Conservation (phyloP, 2,113 vertebrate species). For the Protobothrops mucrosquamatus region DNA sequence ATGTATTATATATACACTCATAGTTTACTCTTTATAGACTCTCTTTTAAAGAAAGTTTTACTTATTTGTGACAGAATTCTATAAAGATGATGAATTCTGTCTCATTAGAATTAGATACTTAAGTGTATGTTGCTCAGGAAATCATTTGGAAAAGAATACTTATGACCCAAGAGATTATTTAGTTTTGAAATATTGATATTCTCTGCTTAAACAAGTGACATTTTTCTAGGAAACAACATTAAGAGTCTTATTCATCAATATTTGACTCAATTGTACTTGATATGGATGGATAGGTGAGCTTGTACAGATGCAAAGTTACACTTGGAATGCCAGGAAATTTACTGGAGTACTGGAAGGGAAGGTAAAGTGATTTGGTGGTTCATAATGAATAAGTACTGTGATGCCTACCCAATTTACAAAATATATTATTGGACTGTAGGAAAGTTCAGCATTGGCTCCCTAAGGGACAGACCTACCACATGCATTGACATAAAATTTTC, state of each 20-base stretch:
- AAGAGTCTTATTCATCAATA: slow-evolving; percentile 43
- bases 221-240: slow-evolving; percentile 40
- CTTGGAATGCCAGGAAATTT: slow-evolving; percentile 13
- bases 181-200: slow-evolving; percentile 34
- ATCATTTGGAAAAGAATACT: slow-evolving; percentile 35
- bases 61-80: slow-evolving; percentile 12
- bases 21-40: not conserved
- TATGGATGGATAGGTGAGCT: not conserved
- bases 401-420: not conserved
- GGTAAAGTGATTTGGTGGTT: not conserved
- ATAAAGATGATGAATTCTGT: slow-evolving; percentile 20
- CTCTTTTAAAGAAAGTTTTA: slow-evolving; percentile 15
- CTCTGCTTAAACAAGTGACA: slow-evolving; percentile 34
- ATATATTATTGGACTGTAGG: not conserved
- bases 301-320: slow-evolving; percentile 20
- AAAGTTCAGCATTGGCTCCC: not conserved
- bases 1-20: slow-evolving; percentile 11
- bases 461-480: not conserved
- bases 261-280: slow-evolving; percentile 23
- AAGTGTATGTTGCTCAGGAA: slow-evolving; percentile 28
- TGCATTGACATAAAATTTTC: not conserved
- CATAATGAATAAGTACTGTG: not conserved
- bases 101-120: slow-evolving; percentile 21
- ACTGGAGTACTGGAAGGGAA: not conserved
- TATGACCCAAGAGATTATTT: slow-evolving; percentile 40